These are phyloP conservation scores for Parotia lawesii DNA, from an alignment of 2,113 vertebrate species.

Conservation along the genomic window DNA sequence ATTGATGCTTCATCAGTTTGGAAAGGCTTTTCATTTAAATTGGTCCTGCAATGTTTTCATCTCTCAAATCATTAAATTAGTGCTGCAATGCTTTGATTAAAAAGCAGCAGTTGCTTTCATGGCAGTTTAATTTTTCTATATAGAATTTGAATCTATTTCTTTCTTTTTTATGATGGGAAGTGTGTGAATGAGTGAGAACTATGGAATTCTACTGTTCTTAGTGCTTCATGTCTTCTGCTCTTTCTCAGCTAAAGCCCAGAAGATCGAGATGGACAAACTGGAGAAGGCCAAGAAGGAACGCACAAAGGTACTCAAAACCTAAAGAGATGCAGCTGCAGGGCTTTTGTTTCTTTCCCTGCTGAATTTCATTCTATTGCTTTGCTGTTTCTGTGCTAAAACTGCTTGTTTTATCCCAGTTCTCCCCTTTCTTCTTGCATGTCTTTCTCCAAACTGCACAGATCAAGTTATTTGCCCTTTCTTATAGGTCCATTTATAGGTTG, in stretches of 20 bases:
- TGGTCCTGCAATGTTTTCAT: background rate
- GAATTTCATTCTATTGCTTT: background rate
- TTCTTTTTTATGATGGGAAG: background rate
- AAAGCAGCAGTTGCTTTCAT: background rate
- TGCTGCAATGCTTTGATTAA: background rate
- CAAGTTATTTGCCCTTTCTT: background rate
- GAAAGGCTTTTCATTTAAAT: slow-evolving; percentile 29
- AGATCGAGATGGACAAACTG: slow-evolving; percentile 97
- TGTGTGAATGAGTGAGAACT: background rate
- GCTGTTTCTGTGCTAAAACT: background rate
- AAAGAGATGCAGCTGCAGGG: background rate
- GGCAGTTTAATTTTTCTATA: background rate
- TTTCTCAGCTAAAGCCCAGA: slow-evolving; percentile 91
- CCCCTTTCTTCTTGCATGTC: background rate
- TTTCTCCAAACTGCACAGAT: background rate
- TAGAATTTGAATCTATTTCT: background rate
- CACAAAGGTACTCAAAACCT: slow-evolving; percentile 82
- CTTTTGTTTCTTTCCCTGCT: background rate
- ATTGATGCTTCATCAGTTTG: slow-evolving; percentile 24
- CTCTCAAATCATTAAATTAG: background rate
- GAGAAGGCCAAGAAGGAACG: slow-evolving; percentile 97
- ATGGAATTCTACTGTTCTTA: background rate
- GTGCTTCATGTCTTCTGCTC: background rate
- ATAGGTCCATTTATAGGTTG: background rate
- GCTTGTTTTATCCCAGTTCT: background rate